Conservation (phyloP, 2,113 vertebrate genomes). For the Lophura nycthemera region DNA sequence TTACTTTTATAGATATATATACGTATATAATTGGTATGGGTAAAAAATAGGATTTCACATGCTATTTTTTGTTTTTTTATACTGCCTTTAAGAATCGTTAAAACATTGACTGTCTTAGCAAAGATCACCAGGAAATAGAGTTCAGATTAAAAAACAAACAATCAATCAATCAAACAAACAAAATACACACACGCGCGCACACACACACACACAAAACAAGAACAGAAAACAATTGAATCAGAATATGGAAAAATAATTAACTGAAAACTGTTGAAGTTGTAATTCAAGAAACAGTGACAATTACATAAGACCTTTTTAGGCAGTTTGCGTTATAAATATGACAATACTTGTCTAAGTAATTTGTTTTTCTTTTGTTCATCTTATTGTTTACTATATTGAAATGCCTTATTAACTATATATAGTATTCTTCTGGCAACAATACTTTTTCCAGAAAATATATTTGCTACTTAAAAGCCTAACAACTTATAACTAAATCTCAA, state of each 20-base stretch:
- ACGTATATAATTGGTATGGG: too few species aligned
- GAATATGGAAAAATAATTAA: neutral
- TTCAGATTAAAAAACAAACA: neutral
- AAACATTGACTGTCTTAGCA: neutral
- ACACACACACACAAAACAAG: neutral
- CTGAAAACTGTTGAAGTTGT: neutral
- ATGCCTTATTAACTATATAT: neutral
- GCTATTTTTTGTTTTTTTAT: neutral
- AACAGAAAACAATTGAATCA: neutral
- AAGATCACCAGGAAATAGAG: neutral
- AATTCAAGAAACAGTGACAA: neutral
- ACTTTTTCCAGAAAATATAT: neutral
- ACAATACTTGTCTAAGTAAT: fast-evolving
- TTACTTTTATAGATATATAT: neutral
- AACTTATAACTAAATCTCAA: neutral
- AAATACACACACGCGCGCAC: neutral
- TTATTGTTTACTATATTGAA: neutral
- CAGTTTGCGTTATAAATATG: neutral
- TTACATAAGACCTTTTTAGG: neutral
- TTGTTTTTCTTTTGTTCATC: neutral
- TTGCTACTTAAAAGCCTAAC: neutral
- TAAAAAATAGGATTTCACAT: neutral
- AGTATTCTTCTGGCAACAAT: neutral
- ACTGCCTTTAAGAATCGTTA: neutral
- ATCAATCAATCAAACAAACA: neutral